Percentiles rank a stretch among this genome's conserved stretches.
Evolutionary conservation across 23 tunicate species (phyloP).

Genomic region (Halocynthia aurantium): DNA sequence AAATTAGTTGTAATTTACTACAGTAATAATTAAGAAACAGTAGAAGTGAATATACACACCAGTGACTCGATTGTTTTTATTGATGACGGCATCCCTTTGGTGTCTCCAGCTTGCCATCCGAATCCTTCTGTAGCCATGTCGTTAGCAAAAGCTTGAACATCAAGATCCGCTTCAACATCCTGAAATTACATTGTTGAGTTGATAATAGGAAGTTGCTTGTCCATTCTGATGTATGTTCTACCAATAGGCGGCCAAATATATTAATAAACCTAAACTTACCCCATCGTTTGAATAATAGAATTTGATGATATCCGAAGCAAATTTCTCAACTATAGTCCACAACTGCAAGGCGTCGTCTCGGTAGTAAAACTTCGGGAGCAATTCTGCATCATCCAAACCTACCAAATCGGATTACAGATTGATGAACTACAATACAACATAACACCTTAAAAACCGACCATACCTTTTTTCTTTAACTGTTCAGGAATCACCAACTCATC

Average conservation of each 20-base stretch:
- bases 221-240: too few species aligned
- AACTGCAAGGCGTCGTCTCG: conserved; percentile 30
- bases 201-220: too few species aligned
- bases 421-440: not conserved
- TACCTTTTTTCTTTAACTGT: conserved; percentile 18
- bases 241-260: not conserved
- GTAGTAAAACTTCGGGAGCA: conserved; percentile 27
- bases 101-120: conserved; percentile 37
- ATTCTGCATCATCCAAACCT: conserved; percentile 15
- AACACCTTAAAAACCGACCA: not conserved
- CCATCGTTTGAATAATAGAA: conserved; percentile 1
- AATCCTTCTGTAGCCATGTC: conserved; percentile 38
- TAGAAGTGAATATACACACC: not conserved
- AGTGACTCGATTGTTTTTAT: conserved; percentile 5
- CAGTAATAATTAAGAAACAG: too few species aligned
- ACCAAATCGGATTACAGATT: not conserved
- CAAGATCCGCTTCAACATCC: conserved; percentile 19
- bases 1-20: too few species aligned
- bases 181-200: not conserved
- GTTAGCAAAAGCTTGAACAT: conserved; percentile 22
- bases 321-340: conserved; percentile 21
- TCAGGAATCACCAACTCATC: conserved; percentile 16
- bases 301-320: conserved; percentile 3
- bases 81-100: conserved; percentile 22
- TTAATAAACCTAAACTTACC: conserved; percentile 4